Base-by-base conservation (phyloP, 2,113 vertebrate species). In the Psophia crepitans region DNA sequence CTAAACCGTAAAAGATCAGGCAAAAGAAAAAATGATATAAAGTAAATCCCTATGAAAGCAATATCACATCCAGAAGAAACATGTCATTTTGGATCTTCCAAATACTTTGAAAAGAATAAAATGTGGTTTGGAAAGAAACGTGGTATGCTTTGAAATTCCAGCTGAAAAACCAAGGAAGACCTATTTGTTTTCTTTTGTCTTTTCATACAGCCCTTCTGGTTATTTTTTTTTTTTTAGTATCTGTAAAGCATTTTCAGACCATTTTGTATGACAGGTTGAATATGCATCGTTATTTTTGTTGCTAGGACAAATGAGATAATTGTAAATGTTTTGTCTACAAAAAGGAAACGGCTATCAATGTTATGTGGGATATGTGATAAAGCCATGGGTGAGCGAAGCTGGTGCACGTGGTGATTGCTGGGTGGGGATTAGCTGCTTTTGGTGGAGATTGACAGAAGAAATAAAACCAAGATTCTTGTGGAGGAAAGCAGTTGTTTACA, bases 51-150 rank as follows among this genome's bases (percentile, higher is more conserved):
- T 91, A 82, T 74, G 86, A 97, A 91, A 96, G 86, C 70, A 96
- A 37, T 64, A 94, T 84, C 79, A 70, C 66, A 78, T 97, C 88
- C 91, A 97, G 96, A 96, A 97, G 89, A 93, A 97, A 96, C 87
- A 89, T 96, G 89, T 97, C 56, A 78, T 94, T 94, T 96, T 86
- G 78, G 35, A 61, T 93, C 85, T 85, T 97, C 91, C 88, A 95
- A 89, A 95, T 85, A 87, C 86, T 91, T 96, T 89, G 76, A 81
- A 96, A 97, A 97, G 27, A 97, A 91, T 96, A 96, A 91, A 95
- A 96, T 90, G 73, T 4, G 80, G 89, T 95, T 96, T 97, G 97
- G 95, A 96, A 97, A 93, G 96, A 96, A 91, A 73, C 23, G 8
- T 60, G 51, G 86, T 95, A 78, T 95, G 83, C 94, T 84, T 97